Evolutionary conservation across 2,888 invertebrate genomes (phyloP).

Genomic region (Anthrax anthrax): DNA sequence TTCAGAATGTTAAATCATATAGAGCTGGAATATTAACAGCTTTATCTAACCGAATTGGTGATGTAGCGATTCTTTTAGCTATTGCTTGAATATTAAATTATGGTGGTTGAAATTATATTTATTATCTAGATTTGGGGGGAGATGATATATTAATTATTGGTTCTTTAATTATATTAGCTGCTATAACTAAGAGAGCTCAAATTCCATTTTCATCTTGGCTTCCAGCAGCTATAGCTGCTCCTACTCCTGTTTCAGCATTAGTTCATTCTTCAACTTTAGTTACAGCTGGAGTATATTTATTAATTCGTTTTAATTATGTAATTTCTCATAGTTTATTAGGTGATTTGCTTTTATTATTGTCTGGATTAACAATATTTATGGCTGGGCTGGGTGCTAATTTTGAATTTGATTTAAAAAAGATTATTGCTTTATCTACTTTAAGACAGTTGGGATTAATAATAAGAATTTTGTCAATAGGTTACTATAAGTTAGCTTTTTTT

Average conservation of each 20-base stretch:
- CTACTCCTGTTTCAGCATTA: constrained; percentile 59
- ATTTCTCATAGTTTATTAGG: constrained; percentile 23
- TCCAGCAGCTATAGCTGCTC: constrained; percentile 62
- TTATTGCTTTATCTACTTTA: constrained; percentile 63
- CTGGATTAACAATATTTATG: constrained; percentile 45
- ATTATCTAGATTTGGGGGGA: constrained; percentile 40
- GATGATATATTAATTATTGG: constrained; percentile 34
- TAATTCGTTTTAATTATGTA: constrained; percentile 51
- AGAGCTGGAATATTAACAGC: constrained; percentile 58
- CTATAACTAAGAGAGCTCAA: constrained; percentile 51
- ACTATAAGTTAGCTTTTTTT: constrained; percentile 47
- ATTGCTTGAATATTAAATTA: constrained; percentile 44
- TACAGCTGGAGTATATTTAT: constrained; percentile 58
- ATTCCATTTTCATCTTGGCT: constrained; percentile 66
- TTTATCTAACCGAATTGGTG: constrained; percentile 58
- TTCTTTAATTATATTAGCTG: constrained; percentile 38
- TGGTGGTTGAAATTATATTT: constrained; percentile 41
- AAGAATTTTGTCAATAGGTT: constrained; percentile 43
- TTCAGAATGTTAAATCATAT: constrained; percentile 48
- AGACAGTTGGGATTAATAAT: constrained; percentile 64
- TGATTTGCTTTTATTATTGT: constrained; percentile 39
- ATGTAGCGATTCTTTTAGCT: constrained; percentile 48
- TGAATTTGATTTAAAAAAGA: constrained; percentile 46
- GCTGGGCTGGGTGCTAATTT: constrained; percentile 44
- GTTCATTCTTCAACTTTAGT: constrained; percentile 68